A percentile compares a stretch with the other conserved stretches of the same genome.
Evolutionary conservation across 2,797 vertebrate species (phyloP).

Genomic region (Falco cherrug): DNA sequence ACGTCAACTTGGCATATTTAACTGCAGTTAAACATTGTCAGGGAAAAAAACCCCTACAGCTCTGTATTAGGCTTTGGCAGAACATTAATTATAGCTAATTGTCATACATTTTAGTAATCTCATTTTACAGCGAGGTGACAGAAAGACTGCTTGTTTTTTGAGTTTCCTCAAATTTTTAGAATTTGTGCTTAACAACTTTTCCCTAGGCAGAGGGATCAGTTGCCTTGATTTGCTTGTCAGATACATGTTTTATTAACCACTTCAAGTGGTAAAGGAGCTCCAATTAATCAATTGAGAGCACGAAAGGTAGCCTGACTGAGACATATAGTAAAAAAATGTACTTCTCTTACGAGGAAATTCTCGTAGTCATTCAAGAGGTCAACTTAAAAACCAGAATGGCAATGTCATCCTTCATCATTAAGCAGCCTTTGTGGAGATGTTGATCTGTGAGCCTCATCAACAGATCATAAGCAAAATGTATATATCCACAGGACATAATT

Average conservation of each 20-base stretch:
- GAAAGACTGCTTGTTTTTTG: background rate
- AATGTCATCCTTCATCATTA: background rate
- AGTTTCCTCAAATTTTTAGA: background rate
- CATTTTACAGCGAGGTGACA: background rate
- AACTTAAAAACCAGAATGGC: background rate
- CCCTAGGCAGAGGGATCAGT: background rate
- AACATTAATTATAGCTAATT: background rate
- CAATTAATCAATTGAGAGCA: background rate
- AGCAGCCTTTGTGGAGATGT: background rate
- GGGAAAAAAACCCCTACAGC: background rate
- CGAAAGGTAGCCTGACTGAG: background rate
- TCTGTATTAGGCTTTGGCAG: background rate
- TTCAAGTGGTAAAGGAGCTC: background rate
- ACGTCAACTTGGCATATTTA: constrained; percentile 44
- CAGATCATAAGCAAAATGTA: background rate
- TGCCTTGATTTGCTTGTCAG: background rate
- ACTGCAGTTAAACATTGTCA: background rate
- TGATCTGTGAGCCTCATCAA: background rate
- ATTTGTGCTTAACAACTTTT: background rate
- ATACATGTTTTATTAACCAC: constrained; percentile 11
- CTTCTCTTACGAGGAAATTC: background rate
- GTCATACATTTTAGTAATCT: background rate
- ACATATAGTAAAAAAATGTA: background rate
- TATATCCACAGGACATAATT: background rate
- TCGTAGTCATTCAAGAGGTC: background rate